phyloP scores from a whole-genome alignment of 2,113 vertebrate species.

The Anarrhichthys ocellatus region DNA sequence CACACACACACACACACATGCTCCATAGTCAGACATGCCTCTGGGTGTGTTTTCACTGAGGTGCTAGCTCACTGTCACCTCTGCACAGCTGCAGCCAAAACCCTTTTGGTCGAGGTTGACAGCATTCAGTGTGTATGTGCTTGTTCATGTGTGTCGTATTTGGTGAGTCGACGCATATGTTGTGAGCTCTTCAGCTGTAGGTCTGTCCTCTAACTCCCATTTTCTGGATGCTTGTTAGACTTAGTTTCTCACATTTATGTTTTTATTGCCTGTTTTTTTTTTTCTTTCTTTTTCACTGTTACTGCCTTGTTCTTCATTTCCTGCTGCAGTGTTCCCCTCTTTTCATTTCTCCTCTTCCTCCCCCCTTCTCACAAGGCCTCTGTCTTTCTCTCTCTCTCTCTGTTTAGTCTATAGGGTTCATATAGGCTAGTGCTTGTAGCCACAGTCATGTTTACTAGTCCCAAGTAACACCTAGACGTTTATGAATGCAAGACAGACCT shows the following conservation, averaged over 20 bases:
- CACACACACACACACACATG: not conserved
- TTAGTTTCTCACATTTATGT: constrained; percentile 41
- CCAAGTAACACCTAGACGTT: not conserved
- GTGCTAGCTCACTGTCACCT: constrained; percentile 27
- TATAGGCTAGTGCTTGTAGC: constrained; percentile 26
- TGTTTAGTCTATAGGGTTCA: constrained; percentile 52
- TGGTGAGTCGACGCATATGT: not conserved
- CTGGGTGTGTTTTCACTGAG: constrained; percentile 39
- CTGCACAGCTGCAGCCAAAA: constrained; percentile 45
- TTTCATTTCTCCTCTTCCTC: constrained; percentile 40
- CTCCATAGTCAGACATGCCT: constrained; percentile 1
- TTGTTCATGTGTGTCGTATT: not conserved
- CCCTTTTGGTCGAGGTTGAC: constrained; percentile 33
- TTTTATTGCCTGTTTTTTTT: constrained; percentile 39
- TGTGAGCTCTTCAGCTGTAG: constrained; percentile 15
- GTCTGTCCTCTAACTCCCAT: not conserved
- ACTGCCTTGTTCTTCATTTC: constrained; percentile 65
- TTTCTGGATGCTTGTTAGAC: constrained; percentile 19
- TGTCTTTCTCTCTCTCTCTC: constrained; percentile 6
- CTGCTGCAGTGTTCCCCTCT: constrained; percentile 47
- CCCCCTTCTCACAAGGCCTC: constrained; percentile 8
- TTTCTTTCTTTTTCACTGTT: constrained; percentile 40
- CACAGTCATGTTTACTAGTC: constrained; percentile 11
- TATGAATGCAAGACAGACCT: not conserved
- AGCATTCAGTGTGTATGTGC: not conserved